Evolutionary conservation across 2,113 vertebrate species (phyloP).

Genomic region (Salvelinus fontinalis): DNA sequence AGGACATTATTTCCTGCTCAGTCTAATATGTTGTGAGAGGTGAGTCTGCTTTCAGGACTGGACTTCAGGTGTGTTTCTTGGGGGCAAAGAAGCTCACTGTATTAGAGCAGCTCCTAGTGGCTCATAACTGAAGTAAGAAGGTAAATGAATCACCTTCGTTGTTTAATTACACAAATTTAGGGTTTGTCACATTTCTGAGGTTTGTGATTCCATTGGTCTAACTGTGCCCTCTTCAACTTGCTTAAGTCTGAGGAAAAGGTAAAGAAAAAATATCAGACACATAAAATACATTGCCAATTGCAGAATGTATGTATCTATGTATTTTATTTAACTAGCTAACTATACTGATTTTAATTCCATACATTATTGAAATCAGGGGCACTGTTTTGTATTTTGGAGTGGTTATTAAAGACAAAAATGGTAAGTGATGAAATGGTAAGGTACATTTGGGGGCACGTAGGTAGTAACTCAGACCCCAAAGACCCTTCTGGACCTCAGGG

Average conservation of each 20-base stretch:
- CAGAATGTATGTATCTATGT: too few relatives aligned
- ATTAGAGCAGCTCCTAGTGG: constrained; percentile 34
- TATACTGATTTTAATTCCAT: not conserved
- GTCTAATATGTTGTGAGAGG: constrained; percentile 52
- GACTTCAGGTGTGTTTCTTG: constrained; percentile 47
- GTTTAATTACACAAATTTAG: not conserved
- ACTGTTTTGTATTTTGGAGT: not conserved
- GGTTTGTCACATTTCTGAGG: not conserved
- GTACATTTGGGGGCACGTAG: constrained; percentile 66
- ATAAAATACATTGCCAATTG: too few relatives aligned
- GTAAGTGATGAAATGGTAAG: constrained; percentile 9
- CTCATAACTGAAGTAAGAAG: constrained; percentile 36
- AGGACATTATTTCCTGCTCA: constrained; percentile 48
- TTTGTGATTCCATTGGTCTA: not conserved
- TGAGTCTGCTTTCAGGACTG: constrained; percentile 30
- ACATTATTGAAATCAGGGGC: not conserved
- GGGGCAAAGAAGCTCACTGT: constrained; percentile 30
- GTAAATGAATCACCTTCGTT: constrained; percentile 2
- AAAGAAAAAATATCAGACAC: not conserved
- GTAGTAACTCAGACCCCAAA: constrained; percentile 60
- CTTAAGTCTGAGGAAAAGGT: not conserved
- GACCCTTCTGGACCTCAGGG: constrained; percentile 73
- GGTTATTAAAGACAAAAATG: not conserved
- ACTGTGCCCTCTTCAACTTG: not conserved
- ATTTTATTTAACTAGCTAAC: not conserved